Percentiles rank a stretch among this genome's conserved stretches.
phyloP scores from a whole-genome alignment of 2,888 invertebrate species.

The Troglohyphantes excavatus region DNA sequence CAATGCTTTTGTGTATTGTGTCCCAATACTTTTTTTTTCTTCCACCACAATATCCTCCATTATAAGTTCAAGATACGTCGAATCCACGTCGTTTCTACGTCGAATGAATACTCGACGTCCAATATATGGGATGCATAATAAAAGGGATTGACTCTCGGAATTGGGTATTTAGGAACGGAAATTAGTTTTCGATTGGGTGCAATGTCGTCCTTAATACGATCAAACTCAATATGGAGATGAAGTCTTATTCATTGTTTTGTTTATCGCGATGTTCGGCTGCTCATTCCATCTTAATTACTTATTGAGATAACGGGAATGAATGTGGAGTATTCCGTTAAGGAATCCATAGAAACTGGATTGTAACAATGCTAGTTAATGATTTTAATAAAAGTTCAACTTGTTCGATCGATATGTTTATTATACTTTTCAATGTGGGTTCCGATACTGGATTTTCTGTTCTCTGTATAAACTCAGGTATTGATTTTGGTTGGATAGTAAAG shows the following conservation, averaged over 20 bases:
- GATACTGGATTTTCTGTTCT: too few relatives aligned
- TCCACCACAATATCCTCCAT: neutral
- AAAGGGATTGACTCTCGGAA: slow-evolving; percentile 35
- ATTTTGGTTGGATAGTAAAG: too few relatives aligned
- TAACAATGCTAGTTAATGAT: too few relatives aligned
- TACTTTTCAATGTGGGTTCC: too few relatives aligned
- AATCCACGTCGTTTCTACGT: too few relatives aligned
- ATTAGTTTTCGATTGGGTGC: slow-evolving; percentile 70
- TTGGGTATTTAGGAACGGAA: slow-evolving; percentile 58
- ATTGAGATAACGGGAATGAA: slow-evolving; percentile 1
- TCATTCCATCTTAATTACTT: slow-evolving; percentile 40
- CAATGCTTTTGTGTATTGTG: slow-evolving; percentile 25
- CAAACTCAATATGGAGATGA: slow-evolving; percentile 8
- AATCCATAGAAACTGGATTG: too few relatives aligned
- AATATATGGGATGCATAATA: slow-evolving; percentile 64
- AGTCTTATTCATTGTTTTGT: slow-evolving; percentile 11
- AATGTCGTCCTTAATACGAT: slow-evolving; percentile 22
- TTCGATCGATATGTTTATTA: too few relatives aligned
- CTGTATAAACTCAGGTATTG: too few relatives aligned
- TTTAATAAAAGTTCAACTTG: too few relatives aligned
- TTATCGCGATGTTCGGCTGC: neutral
- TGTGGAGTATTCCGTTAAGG: neutral
- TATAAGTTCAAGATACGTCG: slow-evolving; percentile 32
- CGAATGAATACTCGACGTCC: slow-evolving; percentile 26
- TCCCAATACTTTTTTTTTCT: slow-evolving; percentile 4